Evolutionary conservation across 2,797 vertebrate genomes (phyloP), one percentile per base, ranked within the genome.

Genomic region (Xerus rutilus): DNA sequence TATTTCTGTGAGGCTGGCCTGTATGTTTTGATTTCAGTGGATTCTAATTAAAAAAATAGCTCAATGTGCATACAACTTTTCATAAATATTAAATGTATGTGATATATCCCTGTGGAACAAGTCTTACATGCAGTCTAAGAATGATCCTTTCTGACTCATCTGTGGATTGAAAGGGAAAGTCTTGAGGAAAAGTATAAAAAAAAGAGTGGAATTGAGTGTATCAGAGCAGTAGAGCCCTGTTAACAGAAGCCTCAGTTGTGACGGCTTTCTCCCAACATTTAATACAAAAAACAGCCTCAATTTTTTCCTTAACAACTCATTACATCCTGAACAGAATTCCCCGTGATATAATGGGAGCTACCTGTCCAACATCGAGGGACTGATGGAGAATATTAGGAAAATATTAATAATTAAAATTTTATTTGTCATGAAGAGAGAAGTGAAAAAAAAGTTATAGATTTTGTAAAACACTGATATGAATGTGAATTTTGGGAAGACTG

Each of bases 371-470:
- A 89, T 18, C 9, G 73, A 4, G 67, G 77, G n/a, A 93, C 35
- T 47, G 18, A 82, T 39, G 8, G 18, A 5, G 12, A 83, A 73
- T 85, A 77, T 81, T 84, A 76, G 70, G 57, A 49, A 91, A 93
- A 64, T 67, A 83, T 5, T 69, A 72, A 84, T 73, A 57, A 17
- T 5, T 0, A 43, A 62, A 70, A 18, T 88, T n/a, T 45, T 81
- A 76, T 74, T 28, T 70, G 67, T 72, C 49, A 11, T 81, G 1
- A 23, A 10, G 11, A 92, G n/a, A 76, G 87, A 76, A 67, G n/a
- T 69, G n/a, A 43, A 78, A 92, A 67, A 21, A 79, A 25, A 84
- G 10, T 21, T 43, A 12, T 74, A 94, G 84, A 89, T 86, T 94
- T 76, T 69, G 5, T 86, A 35, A 77, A 89, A 65, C 18, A 57